Percentiles rank a stretch among this genome's conserved stretches.
Evolutionary conservation across 2,113 vertebrate genomes (phyloP).

Genomic region (Candoia aspera): DNA sequence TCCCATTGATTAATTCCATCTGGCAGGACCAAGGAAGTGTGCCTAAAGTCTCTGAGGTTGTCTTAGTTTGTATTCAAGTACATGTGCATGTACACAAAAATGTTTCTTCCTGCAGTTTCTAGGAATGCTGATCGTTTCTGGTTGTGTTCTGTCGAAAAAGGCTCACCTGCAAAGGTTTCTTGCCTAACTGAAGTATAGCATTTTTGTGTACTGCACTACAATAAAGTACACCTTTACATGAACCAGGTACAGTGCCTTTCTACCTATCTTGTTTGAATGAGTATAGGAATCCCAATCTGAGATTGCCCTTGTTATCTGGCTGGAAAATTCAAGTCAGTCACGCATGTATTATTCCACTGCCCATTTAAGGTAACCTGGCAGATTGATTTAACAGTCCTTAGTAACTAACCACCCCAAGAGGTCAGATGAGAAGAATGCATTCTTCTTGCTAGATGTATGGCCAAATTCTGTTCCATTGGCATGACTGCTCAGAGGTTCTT

Average conservation of each 20-base stretch:
- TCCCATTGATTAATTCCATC: no score
- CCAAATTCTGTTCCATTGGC: neutral
- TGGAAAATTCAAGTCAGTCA: neutral
- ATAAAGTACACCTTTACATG: neutral
- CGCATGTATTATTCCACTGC: neutral
- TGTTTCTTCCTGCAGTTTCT: conserved; percentile 15
- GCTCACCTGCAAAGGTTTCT: conserved; percentile 10
- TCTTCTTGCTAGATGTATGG: neutral
- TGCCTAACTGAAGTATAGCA: conserved; percentile 30
- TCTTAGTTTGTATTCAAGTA: neutral
- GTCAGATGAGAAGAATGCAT: neutral
- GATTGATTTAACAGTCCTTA: neutral
- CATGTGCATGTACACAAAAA: neutral
- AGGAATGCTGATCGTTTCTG: conserved; percentile 18
- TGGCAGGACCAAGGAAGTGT: no score
- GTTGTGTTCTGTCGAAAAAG: conserved; percentile 35
- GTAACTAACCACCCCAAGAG: neutral
- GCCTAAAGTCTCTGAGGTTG: no score
- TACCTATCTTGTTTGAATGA: neutral
- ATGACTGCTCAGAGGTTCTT: neutral
- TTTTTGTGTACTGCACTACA: neutral
- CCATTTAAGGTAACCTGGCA: neutral
- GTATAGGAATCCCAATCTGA: neutral
- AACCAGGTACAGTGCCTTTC: neutral
- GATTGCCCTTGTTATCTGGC: neutral